Conservation (phyloP, 2,888 invertebrate genomes). For the Chaitophorus viminalis region DNA sequence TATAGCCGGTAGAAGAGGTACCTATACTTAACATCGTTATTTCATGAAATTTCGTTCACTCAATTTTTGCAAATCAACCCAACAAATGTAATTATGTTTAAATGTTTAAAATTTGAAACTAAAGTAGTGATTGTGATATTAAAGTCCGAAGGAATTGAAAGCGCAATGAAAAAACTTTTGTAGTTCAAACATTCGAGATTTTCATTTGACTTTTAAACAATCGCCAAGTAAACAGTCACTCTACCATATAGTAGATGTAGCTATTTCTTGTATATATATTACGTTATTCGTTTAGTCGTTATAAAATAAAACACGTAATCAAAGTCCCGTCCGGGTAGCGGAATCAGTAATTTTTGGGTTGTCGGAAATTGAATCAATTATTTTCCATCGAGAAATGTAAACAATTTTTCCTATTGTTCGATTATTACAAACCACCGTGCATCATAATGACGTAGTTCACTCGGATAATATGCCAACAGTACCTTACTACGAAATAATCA, state of each 20-base stretch:
- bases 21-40: neutral
- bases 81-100: conserved; percentile 45
- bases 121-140: conserved; percentile 30
- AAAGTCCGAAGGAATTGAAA: conserved; percentile 25
- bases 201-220: conserved; percentile 52
- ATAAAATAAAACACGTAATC: conserved; percentile 15
- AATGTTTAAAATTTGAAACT: conserved; percentile 42
- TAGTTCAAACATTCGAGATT: conserved; percentile 48
- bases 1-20: neutral
- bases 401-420: neutral
- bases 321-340: neutral
- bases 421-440: neutral
- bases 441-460: neutral
- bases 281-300: conserved; percentile 21
- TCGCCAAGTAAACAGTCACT: conserved; percentile 32
- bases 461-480: neutral
- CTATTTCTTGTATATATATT: neutral
- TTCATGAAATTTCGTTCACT: conserved; percentile 8
- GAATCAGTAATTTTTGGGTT: conserved; percentile 10
- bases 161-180: conserved; percentile 36
- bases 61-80: conserved; percentile 26
- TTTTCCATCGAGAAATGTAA: conserved; percentile 1
- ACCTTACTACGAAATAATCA: too few species aligned
- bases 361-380: conserved; percentile 3
- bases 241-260: neutral